Evolutionary conservation across 2,888 invertebrate genomes (phyloP), one percentile per base, ranked within the genome.

Genomic region (Drosophila emarginata): DNA sequence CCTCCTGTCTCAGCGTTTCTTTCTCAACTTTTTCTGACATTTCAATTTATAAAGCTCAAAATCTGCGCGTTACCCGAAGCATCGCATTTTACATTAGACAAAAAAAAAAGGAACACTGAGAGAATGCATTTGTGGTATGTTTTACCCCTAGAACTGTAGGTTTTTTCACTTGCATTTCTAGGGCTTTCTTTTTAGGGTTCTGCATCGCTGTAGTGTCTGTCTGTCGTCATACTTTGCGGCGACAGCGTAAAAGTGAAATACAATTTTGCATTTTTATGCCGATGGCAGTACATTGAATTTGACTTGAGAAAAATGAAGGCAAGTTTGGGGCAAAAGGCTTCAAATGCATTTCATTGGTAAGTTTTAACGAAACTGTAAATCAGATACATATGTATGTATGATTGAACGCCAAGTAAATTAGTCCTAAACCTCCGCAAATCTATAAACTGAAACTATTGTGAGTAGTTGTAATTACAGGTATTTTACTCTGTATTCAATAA

Each of bases 11-110:
- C 14, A 32, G 32, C 32, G 32, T 32, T 32, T 40, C 58, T 59
- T 64, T 32, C 71, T 85, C 88, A 85, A 85, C 80, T 85, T 85
- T 85, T 85, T 86, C 79, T 85, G 84, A 85, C 84, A 85, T 85
- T 85, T 85, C 88, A 85, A 85, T 85, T 85, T 85, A 88, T 85
- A 85, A 80, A 86, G 85, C 88, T 85, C 79, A 82, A 81, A 83
- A 83, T 87, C 86, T 85, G 78, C 72, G 72, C 79, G 76, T 77
- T 80, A 79, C 82, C 87, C 87, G 72, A 72, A 82, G 82, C 82
- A 70, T 28, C 72, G 66, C 71, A 71, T 75, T 87, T 79, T 72
- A 78, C 77, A 87, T 79, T 81, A 81, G 80, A 77, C 77, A 39
- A 62, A 58, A 59, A 59, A 83, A 72, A 68, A 70, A 72, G 66